phyloP scores from a whole-genome alignment of 2,797 vertebrate species.

The Bradypus variegatus region DNA sequence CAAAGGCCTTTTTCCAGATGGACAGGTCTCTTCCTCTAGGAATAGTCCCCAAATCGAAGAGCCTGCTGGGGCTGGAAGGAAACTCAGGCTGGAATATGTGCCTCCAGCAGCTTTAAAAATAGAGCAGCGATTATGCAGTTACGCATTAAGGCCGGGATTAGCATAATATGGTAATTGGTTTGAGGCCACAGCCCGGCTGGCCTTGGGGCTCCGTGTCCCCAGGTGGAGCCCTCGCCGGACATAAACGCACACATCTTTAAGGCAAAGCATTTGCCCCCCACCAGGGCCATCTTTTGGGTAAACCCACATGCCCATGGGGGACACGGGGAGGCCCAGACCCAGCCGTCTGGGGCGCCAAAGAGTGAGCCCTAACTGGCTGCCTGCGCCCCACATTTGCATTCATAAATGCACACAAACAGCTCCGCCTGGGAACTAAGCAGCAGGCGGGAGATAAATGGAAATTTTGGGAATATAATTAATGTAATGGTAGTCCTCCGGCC shows the following conservation, averaged over 20 bases:
- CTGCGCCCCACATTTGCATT: accelerated
- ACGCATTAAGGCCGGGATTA: background rate
- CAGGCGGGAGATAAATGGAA: constrained; percentile 31
- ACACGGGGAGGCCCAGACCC: background rate
- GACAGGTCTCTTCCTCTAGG: background rate
- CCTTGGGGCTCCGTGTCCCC: background rate
- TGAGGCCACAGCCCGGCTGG: background rate
- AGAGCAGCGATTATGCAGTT: background rate
- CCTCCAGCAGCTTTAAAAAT: constrained; percentile 35
- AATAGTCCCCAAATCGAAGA: background rate
- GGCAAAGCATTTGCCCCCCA: background rate
- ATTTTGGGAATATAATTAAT: constrained; percentile 44
- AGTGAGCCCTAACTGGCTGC: background rate
- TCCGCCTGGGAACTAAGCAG: background rate
- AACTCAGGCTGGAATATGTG: background rate
- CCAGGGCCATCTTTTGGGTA: background rate
- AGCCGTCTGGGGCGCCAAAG: too few relatives aligned
- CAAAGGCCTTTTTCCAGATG: accelerated
- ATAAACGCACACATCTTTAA: background rate
- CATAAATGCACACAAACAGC: background rate
- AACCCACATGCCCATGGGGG: accelerated
- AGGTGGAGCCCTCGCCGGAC: background rate
- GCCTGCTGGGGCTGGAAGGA: accelerated
- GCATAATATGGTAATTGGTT: background rate
- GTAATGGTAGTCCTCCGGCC: background rate